phyloP scores from a whole-genome alignment of 2,888 invertebrate genomes.

The Arge pagana region DNA sequence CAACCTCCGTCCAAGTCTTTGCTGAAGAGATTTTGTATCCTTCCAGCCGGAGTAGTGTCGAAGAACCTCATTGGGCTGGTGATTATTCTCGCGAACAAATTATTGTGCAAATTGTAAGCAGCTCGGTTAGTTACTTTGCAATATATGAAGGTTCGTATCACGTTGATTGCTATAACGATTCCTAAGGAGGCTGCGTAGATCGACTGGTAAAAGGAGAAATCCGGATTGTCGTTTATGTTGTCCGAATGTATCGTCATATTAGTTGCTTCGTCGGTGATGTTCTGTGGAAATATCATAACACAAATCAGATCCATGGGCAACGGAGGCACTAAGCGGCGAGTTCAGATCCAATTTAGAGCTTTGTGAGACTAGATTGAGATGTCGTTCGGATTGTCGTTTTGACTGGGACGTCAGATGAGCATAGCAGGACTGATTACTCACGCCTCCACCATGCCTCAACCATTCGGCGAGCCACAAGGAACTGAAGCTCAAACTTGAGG shows the following conservation, averaged over 20 bases:
- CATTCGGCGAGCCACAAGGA: constrained; percentile 67
- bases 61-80: constrained; percentile 47
- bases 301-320: too few relatives aligned
- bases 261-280: constrained; percentile 30
- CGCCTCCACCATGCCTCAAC: constrained; percentile 56
- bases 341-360: too few relatives aligned
- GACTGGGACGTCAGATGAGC: too few relatives aligned
- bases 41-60: constrained; percentile 62
- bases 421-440: constrained; percentile 44
- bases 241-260: constrained; percentile 46
- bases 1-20: constrained; percentile 64
- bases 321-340: too few relatives aligned
- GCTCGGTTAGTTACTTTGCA: constrained; percentile 62
- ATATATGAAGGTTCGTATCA: constrained; percentile 62
- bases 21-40: constrained; percentile 64
- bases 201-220: constrained; percentile 59
- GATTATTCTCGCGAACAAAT: constrained; percentile 60
- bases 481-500: constrained; percentile 62
- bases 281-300: constrained; percentile 35
- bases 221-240: constrained; percentile 60
- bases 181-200: constrained; percentile 62
- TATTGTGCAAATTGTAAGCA: constrained; percentile 62
- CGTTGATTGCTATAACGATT: constrained; percentile 60
- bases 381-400: too few relatives aligned
- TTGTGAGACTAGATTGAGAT: too few relatives aligned